Base-by-base conservation (phyloP, 1,140 invertebrate genomes). In the Dreissena rostriformis region DNA sequence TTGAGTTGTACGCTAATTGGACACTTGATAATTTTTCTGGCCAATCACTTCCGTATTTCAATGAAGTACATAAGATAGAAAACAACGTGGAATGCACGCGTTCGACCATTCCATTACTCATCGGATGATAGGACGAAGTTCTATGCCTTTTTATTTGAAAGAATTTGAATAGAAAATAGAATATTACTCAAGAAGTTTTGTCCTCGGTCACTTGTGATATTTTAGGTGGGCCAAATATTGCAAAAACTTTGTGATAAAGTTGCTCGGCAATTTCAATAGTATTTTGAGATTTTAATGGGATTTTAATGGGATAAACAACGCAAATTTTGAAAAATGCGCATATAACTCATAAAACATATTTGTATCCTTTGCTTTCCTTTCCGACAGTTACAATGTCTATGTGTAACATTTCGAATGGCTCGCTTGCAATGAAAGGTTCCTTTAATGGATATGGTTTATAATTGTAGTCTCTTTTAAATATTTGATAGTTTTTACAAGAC, bases 21-120 rank as follows among this genome's bases (percentile, higher is more conserved):
- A 67, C 66, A 67, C 12, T 15, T 22, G 66, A 67, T 14, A 67
- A 22, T 67, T 67, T 67, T 14, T 14, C 19, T 14, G 53, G 53
- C 53, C 53, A 57, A 19, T 57, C 53, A 14, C 19, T 57, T 57
- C 19, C 53, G 53, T 57, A 12, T 14, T 14, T 57, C 12, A 57
- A 14, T 19, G 53, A 14, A 14, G 53, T 57, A 12, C 53, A 14
- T 57, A 57, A 57, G 12, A 57, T 57, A 57, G 12, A 14, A 14
- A 57, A 57, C 19, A 67, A 67, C 12, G 66, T 67, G 12, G 19
- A 15, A 12, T 67, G 19, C 12, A 67, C 66, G 26, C 24, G 12
- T 67, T 67, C 66, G 11, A 67, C 66, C 26, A 15, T 12, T 67
- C 66, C 66, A 67, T 67, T 67, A 22, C 12, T 67, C 66, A 67